Base-by-base conservation (phyloP, 2,888 invertebrate species). In the Epistrophe grossulariae region DNA sequence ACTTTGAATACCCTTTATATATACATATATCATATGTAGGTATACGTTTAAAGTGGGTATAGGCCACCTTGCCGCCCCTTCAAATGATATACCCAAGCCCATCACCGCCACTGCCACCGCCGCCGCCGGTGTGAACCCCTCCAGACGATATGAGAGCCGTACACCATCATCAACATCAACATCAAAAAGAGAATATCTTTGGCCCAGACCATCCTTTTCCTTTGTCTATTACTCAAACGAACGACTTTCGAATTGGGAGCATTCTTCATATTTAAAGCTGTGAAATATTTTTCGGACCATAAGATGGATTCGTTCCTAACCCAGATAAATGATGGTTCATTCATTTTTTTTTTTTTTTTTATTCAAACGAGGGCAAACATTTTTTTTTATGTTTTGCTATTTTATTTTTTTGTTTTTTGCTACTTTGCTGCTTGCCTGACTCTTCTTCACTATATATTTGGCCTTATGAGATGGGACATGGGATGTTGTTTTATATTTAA, bases 181-280 rank as follows among this genome's bases (percentile, higher is more conserved):
- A 68, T 68, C 66, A 68, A 52, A 55, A 55, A 40, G 28, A 52
- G n/a, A 70, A 55, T 52, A 70, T 70, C 52, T 70, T 38, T 40
- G 66, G 76, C 76, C 55, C 71, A 84, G 71, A 35, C 79, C 57
- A 70, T 40, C 70, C 64, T 73, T 68, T 68, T 70, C 52, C 52
- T 76, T 74, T 79, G 78, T 81, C 78, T 85, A 81, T 85, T 62
- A 85, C 73, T 81, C 81, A 85, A 81, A 78, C 52, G 81, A 79
- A 85, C 64, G 73, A 79, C 81, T 79, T 85, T 81, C 78, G 78
- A 85, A 85, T 81, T 85, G 85, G 81, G 78, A 74, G 57, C 73
- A 85, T 85, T 81, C 78, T 64, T 85, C 81, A 85, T 85, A 81
- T 85, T 85, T 85, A 85, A 85, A 73, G 85, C 85, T 85, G 85